These are phyloP conservation scores for Odocoileus hemionus DNA, from an alignment of 2,113 vertebrate genomes.

Conservation along the genomic window DNA sequence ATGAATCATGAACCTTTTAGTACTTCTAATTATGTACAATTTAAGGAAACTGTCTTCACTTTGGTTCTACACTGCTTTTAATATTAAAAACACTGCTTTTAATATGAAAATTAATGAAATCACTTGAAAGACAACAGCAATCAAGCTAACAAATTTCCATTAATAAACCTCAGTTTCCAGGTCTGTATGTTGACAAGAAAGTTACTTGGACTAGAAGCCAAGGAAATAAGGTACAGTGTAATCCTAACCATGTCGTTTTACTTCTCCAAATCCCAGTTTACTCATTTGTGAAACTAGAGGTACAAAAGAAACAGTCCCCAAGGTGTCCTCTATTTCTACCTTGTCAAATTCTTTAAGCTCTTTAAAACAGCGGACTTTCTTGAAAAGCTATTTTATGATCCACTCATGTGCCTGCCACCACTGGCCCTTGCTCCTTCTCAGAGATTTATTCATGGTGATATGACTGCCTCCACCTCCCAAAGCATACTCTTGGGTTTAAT, in stretches of 20 bases:
- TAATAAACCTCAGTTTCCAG: background rate
- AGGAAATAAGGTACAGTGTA: background rate
- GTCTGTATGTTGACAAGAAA: background rate
- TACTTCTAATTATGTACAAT: background rate
- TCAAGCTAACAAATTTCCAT: background rate
- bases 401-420: background rate
- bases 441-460: background rate
- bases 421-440: background rate
- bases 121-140: background rate
- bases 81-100: slow-evolving; percentile 7
- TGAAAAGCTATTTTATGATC: background rate
- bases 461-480: background rate
- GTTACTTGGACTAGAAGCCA: background rate
- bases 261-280: background rate
- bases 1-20: background rate
- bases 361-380: background rate
- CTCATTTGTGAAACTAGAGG: background rate
- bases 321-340: background rate
- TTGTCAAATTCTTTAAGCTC: background rate
- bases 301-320: background rate
- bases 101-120: slow-evolving; percentile 30
- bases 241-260: background rate
- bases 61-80: background rate
- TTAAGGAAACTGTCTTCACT: background rate
- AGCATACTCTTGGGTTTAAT: background rate